phyloP scores from a whole-genome alignment of 2,113 vertebrate species.

The Smithornis capensis region DNA sequence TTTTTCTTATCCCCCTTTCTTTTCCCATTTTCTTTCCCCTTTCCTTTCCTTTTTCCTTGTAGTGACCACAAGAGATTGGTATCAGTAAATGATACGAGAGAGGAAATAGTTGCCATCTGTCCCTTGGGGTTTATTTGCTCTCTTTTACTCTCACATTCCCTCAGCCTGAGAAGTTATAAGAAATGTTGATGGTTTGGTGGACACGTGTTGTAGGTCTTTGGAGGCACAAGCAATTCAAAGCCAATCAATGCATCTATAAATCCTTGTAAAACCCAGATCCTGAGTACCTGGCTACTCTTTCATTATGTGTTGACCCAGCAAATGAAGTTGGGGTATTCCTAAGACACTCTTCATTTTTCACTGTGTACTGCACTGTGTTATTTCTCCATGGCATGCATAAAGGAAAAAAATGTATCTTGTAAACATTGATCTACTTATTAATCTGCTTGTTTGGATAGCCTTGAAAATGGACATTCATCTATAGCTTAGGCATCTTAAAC shows the following conservation, averaged over 20 bases:
- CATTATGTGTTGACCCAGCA: constrained; percentile 11
- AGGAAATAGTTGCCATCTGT: background rate
- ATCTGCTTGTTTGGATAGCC: constrained; percentile 21
- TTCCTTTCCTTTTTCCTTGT: background rate
- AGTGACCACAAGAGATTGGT: background rate
- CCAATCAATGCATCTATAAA: constrained; percentile 35
- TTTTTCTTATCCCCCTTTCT: background rate
- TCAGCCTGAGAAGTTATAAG: background rate
- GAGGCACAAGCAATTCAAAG: constrained; percentile 35
- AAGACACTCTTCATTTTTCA: constrained; percentile 27
- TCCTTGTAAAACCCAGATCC: constrained; percentile 29
- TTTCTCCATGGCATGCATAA: background rate
- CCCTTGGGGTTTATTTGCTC: background rate
- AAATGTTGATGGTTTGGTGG: background rate
- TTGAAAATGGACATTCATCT: constrained; percentile 14
- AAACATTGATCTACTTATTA: constrained; percentile 37
- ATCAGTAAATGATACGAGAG: background rate
- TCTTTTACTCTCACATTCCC: background rate
- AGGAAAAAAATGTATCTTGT: background rate
- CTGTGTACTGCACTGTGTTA: background rate
- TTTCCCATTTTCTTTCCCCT: no score
- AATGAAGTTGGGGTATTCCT: constrained; percentile 9
- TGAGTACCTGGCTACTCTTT: constrained; percentile 20
- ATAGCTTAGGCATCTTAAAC: background rate
- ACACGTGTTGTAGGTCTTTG: background rate